phyloP scores from a whole-genome alignment of 2,888 invertebrate species.

The Acanthopleura granulata region DNA sequence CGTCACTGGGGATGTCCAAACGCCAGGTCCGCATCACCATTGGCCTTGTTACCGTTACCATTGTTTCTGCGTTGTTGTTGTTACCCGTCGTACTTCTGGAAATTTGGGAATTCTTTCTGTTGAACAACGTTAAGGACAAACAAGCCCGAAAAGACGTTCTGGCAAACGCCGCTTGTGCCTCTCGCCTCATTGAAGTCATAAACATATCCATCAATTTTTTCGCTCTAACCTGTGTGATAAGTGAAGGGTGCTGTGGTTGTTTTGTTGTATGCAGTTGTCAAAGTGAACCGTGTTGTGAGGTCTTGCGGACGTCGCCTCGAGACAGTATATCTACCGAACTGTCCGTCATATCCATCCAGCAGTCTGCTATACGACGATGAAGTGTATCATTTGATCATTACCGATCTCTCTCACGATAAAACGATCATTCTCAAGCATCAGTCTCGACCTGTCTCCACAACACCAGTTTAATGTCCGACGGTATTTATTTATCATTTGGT shows the following conservation, averaged over 20 bases:
- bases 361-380: no score
- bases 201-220: slow-evolving; percentile 8
- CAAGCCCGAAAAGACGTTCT: background rate
- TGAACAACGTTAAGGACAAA: background rate
- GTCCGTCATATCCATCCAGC: no score
- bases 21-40: background rate
- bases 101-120: slow-evolving; percentile 1
- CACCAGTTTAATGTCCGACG: no score
- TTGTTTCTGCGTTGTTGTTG: background rate
- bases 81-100: background rate
- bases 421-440: no score
- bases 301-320: no score
- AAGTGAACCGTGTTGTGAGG: no score
- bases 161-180: background rate
- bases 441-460: no score
- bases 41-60: background rate
- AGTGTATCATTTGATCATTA: no score
- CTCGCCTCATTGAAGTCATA: background rate
- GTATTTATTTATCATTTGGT: no score
- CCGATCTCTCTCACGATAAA: no score
- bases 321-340: no score
- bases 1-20: background rate
- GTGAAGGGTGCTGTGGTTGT: background rate
- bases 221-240: background rate
- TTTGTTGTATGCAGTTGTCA: no score